A percentile compares a stretch with the other conserved stretches of the same genome.
Evolutionary conservation across 2,888 invertebrate genomes (phyloP).

Genomic region (Xestia c-nigrum): DNA sequence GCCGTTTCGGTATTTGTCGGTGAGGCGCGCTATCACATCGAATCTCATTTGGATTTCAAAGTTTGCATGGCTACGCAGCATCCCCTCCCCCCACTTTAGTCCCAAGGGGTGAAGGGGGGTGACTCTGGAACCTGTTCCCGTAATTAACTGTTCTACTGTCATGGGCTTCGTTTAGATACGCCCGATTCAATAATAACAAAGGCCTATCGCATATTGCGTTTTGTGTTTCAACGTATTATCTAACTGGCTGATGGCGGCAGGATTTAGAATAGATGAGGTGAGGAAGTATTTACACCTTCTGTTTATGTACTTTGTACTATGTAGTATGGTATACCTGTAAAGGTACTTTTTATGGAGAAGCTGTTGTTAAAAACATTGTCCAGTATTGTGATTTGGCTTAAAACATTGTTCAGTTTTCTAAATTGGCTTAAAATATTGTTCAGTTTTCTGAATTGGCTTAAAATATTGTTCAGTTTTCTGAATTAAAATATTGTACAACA

Average conservation of each 20-base stretch:
- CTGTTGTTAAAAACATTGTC: neutral
- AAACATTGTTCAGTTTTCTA: too few species aligned
- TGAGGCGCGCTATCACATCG: conserved; percentile 56
- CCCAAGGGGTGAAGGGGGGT: conserved; percentile 17
- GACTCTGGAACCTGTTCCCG: conserved; percentile 45
- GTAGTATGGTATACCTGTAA: too few species aligned
- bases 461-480: too few species aligned
- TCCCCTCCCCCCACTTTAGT: conserved; percentile 36
- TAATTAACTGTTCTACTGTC: conserved; percentile 56
- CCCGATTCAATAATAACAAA: conserved; percentile 41
- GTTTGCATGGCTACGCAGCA: conserved; percentile 63
- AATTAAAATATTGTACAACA: neutral
- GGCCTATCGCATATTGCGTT: conserved; percentile 12
- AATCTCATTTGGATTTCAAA: conserved; percentile 68
- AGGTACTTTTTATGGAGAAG: neutral
- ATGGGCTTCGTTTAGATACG: conserved; percentile 40
- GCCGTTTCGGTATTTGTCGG: conserved; percentile 52
- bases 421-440: too few species aligned
- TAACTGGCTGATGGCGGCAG: neutral
- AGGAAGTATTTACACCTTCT: neutral
- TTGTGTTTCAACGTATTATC: conserved; percentile 22
- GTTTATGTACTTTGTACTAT: too few species aligned
- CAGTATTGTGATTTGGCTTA: neutral
- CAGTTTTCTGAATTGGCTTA: too few species aligned
- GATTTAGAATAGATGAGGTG: conserved; percentile 2